Conservation (phyloP, 1,140 invertebrate genomes). For the Lordiphosa collinella region DNA sequence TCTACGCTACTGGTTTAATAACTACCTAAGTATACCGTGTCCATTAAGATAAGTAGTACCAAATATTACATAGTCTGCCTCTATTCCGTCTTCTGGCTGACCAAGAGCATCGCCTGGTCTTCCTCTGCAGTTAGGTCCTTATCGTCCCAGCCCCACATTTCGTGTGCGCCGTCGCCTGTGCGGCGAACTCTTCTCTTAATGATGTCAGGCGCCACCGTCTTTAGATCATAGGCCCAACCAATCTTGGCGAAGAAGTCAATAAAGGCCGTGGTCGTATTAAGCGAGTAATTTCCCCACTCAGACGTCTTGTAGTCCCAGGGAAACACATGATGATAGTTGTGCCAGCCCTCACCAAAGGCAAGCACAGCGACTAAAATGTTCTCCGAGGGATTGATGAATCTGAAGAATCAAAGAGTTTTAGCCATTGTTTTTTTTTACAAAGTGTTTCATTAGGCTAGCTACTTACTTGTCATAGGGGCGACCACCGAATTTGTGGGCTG, state of each 20-base stretch:
- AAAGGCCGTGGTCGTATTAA: conserved; percentile 91
- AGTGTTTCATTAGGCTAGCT: neutral
- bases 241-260: conserved; percentile 92
- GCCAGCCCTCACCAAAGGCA: conserved; percentile 93
- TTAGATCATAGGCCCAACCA: conserved; percentile 94
- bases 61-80: neutral
- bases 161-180: conserved; percentile 89
- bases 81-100: conserved; percentile 67
- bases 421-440: neutral
- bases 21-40: no score
- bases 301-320: conserved; percentile 95
- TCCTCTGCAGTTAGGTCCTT: conserved; percentile 86
- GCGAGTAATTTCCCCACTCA: conserved; percentile 88
- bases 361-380: conserved; percentile 86
- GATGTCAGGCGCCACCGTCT: conserved; percentile 87
- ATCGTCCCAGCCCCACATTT: conserved; percentile 91
- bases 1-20: no score
- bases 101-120: conserved; percentile 82
- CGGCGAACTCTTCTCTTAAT: conserved; percentile 84
- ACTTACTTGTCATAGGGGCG: conserved; percentile 94
- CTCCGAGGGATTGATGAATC: conserved; percentile 87
- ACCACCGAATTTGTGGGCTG: conserved; percentile 94
- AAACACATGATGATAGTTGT: conserved; percentile 98
- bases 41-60: no score
- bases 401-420: conserved; percentile 57